These are phyloP conservation scores for Orthosia gracilis DNA, from an alignment of 2,888 invertebrate genomes.

Conservation along the genomic window DNA sequence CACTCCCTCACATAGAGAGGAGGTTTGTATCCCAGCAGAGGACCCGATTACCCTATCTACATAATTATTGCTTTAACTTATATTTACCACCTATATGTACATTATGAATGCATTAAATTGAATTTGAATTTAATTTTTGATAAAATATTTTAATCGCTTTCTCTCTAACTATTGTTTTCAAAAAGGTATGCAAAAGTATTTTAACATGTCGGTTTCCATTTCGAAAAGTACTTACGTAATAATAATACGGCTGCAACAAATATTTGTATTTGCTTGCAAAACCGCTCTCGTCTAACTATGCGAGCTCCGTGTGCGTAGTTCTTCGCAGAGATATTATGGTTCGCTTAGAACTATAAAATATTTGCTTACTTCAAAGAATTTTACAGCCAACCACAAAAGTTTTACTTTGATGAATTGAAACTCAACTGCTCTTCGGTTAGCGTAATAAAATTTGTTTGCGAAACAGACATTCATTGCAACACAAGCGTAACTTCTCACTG, in stretches of 20 bases:
- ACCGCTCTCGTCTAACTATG: slow-evolving; percentile 47
- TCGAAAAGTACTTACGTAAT: slow-evolving; percentile 45
- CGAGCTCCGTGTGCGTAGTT: slow-evolving; percentile 34
- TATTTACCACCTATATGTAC: too few species aligned
- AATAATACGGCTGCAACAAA: slow-evolving; percentile 43
- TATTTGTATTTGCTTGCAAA: slow-evolving; percentile 52
- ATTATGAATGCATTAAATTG: too few species aligned
- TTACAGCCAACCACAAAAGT: slow-evolving; percentile 48
- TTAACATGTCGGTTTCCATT: slow-evolving; percentile 41
- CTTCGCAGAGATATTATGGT: slow-evolving; percentile 47
- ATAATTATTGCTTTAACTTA: too few species aligned
- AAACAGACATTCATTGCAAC: slow-evolving; percentile 35
- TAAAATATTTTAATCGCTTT: not conserved
- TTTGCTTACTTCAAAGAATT: slow-evolving; percentile 54
- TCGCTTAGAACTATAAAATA: slow-evolving; percentile 55
- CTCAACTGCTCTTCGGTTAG: slow-evolving; percentile 13
- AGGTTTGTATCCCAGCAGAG: too few species aligned
- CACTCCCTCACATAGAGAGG: too few species aligned
- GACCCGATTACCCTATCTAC: too few species aligned
- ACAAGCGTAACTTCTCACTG: slow-evolving; percentile 13
- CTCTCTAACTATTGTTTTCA: slow-evolving; percentile 1
- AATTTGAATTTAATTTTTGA: too few species aligned
- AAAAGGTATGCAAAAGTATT: slow-evolving; percentile 25
- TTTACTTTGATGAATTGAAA: slow-evolving; percentile 56
- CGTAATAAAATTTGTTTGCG: slow-evolving; percentile 48